phyloP scores from a whole-genome alignment of 2,113 vertebrate species.

The Strix uralensis region DNA sequence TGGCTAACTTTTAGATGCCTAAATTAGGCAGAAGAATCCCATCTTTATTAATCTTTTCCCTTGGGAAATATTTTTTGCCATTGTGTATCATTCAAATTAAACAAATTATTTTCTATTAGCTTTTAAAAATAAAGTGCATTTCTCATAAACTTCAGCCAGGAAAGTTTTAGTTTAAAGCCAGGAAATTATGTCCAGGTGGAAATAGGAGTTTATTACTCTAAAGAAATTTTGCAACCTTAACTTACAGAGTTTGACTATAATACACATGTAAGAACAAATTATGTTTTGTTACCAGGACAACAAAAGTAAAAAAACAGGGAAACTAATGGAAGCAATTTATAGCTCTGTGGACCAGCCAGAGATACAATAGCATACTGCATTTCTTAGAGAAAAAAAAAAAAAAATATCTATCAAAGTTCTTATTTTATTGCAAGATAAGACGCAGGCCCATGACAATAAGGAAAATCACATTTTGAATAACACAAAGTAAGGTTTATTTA shows the following conservation, averaged over 20 bases:
- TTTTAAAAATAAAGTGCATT: not conserved
- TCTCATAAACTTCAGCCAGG: not conserved
- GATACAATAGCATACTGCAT: conserved; percentile 31
- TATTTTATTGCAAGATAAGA: conserved; percentile 45
- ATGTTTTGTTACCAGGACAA: conserved; percentile 58
- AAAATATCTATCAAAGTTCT: conserved; percentile 19
- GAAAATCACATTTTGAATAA: conserved; percentile 19
- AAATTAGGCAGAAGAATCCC: not conserved
- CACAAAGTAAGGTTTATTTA: conserved; percentile 1
- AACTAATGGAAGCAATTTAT: conserved; percentile 71
- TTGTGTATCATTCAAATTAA: not conserved
- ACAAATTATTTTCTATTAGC: not conserved
- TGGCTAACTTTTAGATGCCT: not conserved
- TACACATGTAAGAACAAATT: conserved; percentile 62
- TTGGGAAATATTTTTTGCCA: not conserved
- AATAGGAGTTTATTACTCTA: not conserved
- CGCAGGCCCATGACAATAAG: not conserved
- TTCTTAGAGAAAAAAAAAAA: conserved; percentile 54
- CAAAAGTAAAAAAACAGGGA: conserved; percentile 61
- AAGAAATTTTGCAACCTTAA: conserved; percentile 22
- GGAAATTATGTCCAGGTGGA: not conserved
- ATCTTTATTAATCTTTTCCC: not conserved
- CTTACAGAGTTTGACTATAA: not conserved
- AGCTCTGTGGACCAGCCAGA: conserved; percentile 48
- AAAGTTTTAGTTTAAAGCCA: not conserved